A percentile compares a stretch with the other conserved stretches of the same genome.
Conservation (phyloP, 1,140 invertebrate genomes). For the Ostrea edulis region DNA sequence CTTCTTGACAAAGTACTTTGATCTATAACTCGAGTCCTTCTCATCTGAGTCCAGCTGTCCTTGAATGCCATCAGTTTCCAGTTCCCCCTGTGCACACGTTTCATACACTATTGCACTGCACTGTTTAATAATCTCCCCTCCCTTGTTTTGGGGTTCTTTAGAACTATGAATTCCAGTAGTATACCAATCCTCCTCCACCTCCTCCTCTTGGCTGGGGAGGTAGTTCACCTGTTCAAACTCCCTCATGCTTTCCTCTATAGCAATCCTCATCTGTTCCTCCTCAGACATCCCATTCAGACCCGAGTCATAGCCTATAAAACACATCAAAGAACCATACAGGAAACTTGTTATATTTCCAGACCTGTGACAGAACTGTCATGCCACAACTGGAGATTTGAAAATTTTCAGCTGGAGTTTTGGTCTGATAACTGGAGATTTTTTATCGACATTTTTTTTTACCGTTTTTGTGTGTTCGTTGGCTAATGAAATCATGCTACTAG, state of each 20-base stretch:
- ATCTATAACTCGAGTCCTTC: neutral
- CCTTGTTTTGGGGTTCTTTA: conserved; percentile 11
- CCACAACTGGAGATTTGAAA: too few relatives aligned
- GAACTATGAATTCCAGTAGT: neutral
- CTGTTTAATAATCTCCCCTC: conserved; percentile 7
- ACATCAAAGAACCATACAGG: neutral
- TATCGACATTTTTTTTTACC: too few relatives aligned
- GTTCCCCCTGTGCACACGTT: neutral
- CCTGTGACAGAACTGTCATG: too few relatives aligned
- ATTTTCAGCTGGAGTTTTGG: too few relatives aligned
- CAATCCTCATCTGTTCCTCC: conserved; percentile 58
- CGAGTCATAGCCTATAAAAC: conserved; percentile 37
- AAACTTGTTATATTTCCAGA: too few relatives aligned
- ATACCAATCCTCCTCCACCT: neutral
- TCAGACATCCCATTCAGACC: conserved; percentile 54
- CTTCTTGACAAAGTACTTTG: conserved; percentile 1
- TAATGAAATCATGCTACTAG: too few relatives aligned
- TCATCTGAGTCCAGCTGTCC: neutral
- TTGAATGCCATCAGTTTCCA: neutral
- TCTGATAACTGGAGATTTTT: too few relatives aligned
- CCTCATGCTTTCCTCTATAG: conserved; percentile 61
- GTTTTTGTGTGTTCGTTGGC: too few relatives aligned
- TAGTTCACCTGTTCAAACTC: conserved; percentile 40
- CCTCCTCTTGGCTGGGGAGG: neutral
- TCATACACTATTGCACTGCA: conserved; percentile 33